phyloP scores from a whole-genome alignment of 2,113 vertebrate genomes.

The Balaeniceps rex region DNA sequence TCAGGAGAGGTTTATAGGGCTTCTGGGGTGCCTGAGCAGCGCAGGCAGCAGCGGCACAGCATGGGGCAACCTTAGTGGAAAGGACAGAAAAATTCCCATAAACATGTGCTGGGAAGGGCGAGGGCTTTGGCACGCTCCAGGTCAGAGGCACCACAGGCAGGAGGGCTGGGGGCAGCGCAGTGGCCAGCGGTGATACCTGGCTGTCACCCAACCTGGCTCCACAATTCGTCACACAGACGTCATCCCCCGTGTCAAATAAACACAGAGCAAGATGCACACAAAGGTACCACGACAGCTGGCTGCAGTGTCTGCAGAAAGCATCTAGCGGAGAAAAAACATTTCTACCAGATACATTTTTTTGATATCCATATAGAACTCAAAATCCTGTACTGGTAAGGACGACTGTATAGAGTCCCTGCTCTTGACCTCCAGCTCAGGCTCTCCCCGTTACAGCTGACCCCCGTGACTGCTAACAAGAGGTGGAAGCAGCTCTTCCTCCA shows the following conservation, averaged over 20 bases:
- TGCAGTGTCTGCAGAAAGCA: background rate
- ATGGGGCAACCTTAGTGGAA: background rate
- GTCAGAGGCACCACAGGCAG: background rate
- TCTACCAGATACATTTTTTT: background rate
- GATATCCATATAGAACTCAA: background rate
- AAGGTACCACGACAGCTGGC: background rate
- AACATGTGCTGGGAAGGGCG: fast-evolving
- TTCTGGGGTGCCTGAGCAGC: background rate
- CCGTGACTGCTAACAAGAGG: fast-evolving
- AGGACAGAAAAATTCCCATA: background rate
- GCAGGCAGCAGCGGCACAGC: background rate
- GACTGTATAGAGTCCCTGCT: background rate
- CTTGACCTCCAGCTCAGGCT: background rate
- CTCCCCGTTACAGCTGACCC: background rate
- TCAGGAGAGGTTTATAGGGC: background rate
- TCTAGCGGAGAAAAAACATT: background rate
- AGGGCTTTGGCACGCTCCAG: fast-evolving
- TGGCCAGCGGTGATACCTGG: fast-evolving
- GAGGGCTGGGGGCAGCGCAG: background rate
- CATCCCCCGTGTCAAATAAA: background rate
- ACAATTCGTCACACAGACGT: fast-evolving
- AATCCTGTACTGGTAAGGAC: background rate
- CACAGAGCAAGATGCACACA: background rate
- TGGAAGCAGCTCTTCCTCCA: background rate
- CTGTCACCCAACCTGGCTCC: background rate